These are phyloP conservation scores for Styela clava DNA, from an alignment of 23 tunicate species.

Conservation along the genomic window DNA sequence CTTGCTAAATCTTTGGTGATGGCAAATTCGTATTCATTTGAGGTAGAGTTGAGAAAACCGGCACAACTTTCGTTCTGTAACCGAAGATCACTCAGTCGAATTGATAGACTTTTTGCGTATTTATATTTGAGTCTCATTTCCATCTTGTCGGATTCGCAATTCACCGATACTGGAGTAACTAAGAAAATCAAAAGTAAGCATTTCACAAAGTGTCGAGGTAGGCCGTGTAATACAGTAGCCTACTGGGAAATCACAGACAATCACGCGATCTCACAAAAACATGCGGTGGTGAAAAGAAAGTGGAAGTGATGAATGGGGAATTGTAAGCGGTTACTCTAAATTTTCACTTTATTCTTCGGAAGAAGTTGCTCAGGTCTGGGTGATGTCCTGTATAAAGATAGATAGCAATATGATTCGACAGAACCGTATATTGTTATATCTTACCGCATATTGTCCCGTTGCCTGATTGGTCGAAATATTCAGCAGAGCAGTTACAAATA, in stretches of 20 bases:
- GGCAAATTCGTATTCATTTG: conserved; percentile 19
- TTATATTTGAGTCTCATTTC: conserved; percentile 9
- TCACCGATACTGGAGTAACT: conserved; percentile 37
- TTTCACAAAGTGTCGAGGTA: too few species aligned
- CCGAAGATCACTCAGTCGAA: conserved; percentile 13
- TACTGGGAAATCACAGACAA: too few species aligned
- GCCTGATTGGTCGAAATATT: conserved; percentile 13
- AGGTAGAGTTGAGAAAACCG: conserved; percentile 2
- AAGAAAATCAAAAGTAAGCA: neutral
- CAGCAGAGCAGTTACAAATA: conserved; percentile 22
- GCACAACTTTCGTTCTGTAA: conserved; percentile 13
- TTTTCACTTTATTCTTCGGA: too few species aligned
- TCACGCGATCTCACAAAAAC: too few species aligned
- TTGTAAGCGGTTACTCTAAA: too few species aligned
- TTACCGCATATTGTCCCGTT: conserved; percentile 42
- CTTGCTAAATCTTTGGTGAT: conserved; percentile 23
- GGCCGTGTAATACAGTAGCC: too few species aligned
- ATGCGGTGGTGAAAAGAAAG: too few species aligned
- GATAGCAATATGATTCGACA: too few species aligned
- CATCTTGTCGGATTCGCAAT: conserved; percentile 16
- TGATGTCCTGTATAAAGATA: too few species aligned
- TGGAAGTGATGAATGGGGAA: too few species aligned
- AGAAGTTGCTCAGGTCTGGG: too few species aligned
- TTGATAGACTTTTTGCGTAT: conserved; percentile 9
- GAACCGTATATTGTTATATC: neutral